These are phyloP conservation scores for Actinostola sp. DNA, from an alignment of 92 coral and sea anemone species.

Conservation along the genomic window DNA sequence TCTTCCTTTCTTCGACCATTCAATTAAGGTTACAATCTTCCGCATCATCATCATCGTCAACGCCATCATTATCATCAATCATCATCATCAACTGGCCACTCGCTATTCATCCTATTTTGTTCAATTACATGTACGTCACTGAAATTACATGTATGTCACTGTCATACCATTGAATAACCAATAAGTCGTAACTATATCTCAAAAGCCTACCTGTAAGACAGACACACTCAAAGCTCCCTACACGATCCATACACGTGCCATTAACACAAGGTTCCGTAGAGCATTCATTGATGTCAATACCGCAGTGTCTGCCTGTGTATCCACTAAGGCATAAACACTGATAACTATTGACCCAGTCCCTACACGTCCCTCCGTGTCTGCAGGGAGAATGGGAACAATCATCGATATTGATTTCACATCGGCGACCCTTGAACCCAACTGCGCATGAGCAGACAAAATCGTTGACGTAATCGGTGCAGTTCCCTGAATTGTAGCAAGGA, in stretches of 20 bases:
- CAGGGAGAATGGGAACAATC: slow-evolving; percentile 72
- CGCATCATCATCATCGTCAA: too few species aligned
- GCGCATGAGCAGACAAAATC: slow-evolving; percentile 70
- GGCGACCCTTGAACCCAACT: slow-evolving; percentile 72
- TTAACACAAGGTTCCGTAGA: slow-evolving; percentile 59
- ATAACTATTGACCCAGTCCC: slow-evolving; percentile 69
- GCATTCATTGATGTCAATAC: slow-evolving; percentile 70
- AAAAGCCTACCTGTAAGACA: slow-evolving; percentile 42
- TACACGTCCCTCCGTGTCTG: slow-evolving; percentile 59
- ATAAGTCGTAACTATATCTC: too few species aligned
- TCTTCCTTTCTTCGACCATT: too few species aligned
- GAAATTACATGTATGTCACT: too few species aligned
- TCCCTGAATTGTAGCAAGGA: slow-evolving; percentile 71
- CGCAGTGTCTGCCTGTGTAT: slow-evolving; percentile 59
- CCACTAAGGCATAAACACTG: slow-evolving; percentile 65
- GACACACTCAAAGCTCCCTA: slow-evolving; percentile 65
- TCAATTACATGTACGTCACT: too few species aligned
- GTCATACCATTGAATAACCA: too few species aligned
- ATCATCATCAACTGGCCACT: too few species aligned
- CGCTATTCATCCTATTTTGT: too few species aligned
- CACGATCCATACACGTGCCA: slow-evolving; percentile 74
- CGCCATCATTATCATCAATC: too few species aligned
- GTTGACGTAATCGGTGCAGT: slow-evolving; percentile 77
- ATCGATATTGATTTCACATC: slow-evolving; percentile 71
- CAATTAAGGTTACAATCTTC: too few species aligned